Percentiles rank a stretch among this genome's conserved stretches.
Conservation (phyloP, 2,797 vertebrate genomes). For the Alosa sapidissima region DNA sequence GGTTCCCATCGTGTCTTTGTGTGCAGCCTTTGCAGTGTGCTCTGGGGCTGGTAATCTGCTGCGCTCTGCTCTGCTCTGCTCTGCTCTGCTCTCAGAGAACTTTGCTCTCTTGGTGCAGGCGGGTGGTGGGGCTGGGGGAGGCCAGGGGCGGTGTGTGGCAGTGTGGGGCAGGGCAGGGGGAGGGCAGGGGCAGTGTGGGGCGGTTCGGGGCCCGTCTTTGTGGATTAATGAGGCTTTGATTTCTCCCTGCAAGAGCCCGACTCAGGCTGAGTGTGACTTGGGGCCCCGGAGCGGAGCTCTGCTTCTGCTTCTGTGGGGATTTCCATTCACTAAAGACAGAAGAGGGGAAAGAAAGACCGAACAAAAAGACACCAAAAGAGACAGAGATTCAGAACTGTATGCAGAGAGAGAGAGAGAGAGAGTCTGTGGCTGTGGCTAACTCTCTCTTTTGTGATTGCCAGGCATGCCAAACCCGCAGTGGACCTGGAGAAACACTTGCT, state of each 20-base stretch:
- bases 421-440: not conserved
- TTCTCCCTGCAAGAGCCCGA: not conserved
- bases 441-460: not conserved
- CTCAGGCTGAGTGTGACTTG: too few relatives aligned
- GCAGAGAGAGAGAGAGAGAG: not conserved
- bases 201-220: not conserved
- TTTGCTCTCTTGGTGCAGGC: not conserved
- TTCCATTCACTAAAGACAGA: not conserved
- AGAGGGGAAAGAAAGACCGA: not conserved
- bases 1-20: too few relatives aligned
- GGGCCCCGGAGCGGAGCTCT: not conserved
- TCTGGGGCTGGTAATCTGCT: not conserved
- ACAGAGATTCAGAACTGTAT: not conserved
- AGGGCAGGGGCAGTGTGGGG: not conserved
- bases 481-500: not conserved
- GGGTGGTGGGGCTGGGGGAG: too few relatives aligned
- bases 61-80: not conserved
- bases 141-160: not conserved
- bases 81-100: not conserved
- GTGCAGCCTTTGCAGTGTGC: not conserved
- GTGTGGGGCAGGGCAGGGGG: too few relatives aligned
- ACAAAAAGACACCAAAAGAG: not conserved
- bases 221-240: not conserved
- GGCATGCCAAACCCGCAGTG: not conserved
- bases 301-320: not conserved